Evolutionary conservation across 1,140 invertebrate genomes (phyloP), one percentile per base, ranked within the genome.

Genomic region (Goniozus legneri): DNA sequence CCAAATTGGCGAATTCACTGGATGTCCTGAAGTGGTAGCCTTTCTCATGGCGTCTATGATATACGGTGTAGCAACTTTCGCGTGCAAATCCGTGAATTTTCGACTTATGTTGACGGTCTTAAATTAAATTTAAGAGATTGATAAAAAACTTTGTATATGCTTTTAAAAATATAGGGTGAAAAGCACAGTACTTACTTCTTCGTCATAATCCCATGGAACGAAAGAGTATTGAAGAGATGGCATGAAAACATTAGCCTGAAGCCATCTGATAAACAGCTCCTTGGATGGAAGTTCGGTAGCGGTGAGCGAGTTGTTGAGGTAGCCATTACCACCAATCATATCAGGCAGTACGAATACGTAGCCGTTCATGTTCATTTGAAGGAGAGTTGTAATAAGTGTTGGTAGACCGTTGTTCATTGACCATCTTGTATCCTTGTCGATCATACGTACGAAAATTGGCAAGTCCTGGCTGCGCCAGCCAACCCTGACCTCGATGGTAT

Each of bases 271-370:
- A 58, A 88, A 95, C n/a, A 97, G 73, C 67, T 96, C 88, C 50
- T 84, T 83, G 3, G 81, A 80, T 2, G 84, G 84, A 8, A 79
- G 77, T 16, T 51, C 48, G 2, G 57, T 67, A 2, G 60, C 52
- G 16, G 54, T 58, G 19, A 56, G 62, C 16, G 74, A 79, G 65
- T 79, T 76, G 27, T 77, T 71, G 10, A 79, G 69, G 60, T 87
- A 90, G 0, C 84, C 88, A 65, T 94, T 95, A 2, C 94, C 93
- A 2, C 93, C 93, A 54, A 97, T 86, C 87, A 95, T 92, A 64
- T 95, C 92, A 0, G 92, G 91, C 2, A 96, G 70, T 3, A 95
- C 85, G 56, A 88, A 85, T 0, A 85, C 81, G 70, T 95, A 95
- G 3, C 92, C 92, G 54, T 87, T 83, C 31, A 94, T 66, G 56